Evolutionary conservation across 2,113 vertebrate species (phyloP).

Genomic region (Misgurnus anguillicaudatus): DNA sequence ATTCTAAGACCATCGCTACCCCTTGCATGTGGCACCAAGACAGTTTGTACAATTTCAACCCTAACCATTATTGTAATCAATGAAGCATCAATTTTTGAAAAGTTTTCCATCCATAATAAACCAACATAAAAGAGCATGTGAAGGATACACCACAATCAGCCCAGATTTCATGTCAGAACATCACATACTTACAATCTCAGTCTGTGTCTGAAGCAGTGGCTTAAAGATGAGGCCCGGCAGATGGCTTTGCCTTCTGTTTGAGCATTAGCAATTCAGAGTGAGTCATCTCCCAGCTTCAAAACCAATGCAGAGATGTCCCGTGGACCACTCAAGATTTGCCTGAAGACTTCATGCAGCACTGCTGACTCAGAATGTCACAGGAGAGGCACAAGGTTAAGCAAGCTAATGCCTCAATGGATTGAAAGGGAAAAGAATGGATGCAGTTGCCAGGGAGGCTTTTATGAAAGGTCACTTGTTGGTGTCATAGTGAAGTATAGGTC

Average conservation of each 20-base stretch:
- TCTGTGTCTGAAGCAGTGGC: conserved; percentile 26
- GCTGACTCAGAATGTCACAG: conserved; percentile 32
- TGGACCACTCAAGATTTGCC: conserved; percentile 27
- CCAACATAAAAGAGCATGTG: not conserved
- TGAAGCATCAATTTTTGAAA: not conserved
- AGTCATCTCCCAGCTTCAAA: conserved; percentile 53
- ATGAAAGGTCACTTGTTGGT: conserved; percentile 12
- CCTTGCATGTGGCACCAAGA: not conserved
- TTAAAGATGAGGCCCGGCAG: conserved; percentile 57
- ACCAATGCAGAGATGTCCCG: conserved; percentile 8
- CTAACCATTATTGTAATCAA: not conserved
- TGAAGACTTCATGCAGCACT: not conserved
- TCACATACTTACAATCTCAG: conserved; percentile 25
- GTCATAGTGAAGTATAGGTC: not conserved
- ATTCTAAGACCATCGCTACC: conserved; percentile 3
- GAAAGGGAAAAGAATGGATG: not conserved
- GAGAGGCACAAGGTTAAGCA: conserved; percentile 12
- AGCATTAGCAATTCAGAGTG: conserved; percentile 65
- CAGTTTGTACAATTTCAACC: not conserved
- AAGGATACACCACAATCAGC: conserved; percentile 15
- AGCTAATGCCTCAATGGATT: not conserved
- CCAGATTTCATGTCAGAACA: conserved; percentile 42
- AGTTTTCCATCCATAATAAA: not conserved
- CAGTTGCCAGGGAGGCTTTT: conserved; percentile 17
- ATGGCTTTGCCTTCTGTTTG: conserved; percentile 71